A percentile compares a stretch with the other conserved stretches of the same genome.
phyloP scores from a whole-genome alignment of 2,113 vertebrate genomes.

The Ammospiza caudacuta region DNA sequence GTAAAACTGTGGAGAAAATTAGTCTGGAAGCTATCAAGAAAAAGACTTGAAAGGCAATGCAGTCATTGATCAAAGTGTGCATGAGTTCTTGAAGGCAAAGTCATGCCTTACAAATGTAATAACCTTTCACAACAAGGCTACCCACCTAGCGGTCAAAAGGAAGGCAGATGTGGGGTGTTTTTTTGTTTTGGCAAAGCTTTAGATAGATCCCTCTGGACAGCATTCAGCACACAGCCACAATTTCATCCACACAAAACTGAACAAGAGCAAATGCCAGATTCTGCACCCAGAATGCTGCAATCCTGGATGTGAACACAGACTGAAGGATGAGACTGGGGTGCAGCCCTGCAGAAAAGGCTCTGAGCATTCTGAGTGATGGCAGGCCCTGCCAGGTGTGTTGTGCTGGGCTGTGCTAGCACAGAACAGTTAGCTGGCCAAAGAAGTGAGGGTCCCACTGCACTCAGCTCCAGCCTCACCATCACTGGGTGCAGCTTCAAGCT shows the following conservation, averaged over 20 bases:
- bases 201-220: not conserved
- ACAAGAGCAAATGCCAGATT: not conserved
- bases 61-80: not conserved
- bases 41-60: not conserved
- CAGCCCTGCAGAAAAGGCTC: not conserved
- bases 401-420: not conserved
- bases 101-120: not conserved
- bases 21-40: not conserved
- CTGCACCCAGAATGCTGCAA: not conserved
- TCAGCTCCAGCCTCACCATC: not conserved
- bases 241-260: not conserved
- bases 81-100: not conserved
- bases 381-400: no score
- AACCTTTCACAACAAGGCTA: not conserved
- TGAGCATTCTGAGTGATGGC: not conserved
- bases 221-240: rapidly evolving
- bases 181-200: not conserved
- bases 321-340: no score
- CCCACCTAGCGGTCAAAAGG: not conserved
- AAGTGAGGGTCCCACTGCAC: not conserved
- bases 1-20: not conserved
- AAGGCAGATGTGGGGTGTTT: not conserved
- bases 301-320: rapidly evolving
- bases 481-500: not conserved
- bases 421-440: not conserved